These are phyloP conservation scores for Xiphophorus couchianus DNA, from an alignment of 2,113 vertebrate genomes.

Conservation along the genomic window DNA sequence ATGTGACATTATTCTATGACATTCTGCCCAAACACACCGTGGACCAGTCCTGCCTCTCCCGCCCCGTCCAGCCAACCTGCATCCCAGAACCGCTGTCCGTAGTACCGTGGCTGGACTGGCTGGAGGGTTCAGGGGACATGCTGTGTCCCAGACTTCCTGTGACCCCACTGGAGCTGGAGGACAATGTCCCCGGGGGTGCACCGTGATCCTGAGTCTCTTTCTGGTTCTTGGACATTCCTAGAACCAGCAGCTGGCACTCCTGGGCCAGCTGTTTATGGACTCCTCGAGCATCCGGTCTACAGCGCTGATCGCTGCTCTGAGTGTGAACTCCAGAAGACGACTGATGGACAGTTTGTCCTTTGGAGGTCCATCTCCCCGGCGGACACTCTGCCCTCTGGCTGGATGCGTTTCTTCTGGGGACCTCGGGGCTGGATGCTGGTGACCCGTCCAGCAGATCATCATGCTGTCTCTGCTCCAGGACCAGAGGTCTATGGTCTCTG, in stretches of 20 bases:
- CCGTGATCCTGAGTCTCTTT: conserved; percentile 45
- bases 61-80: conserved; percentile 62
- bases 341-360: neutral
- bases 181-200: conserved; percentile 29
- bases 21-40: neutral
- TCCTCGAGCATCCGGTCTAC: conserved; percentile 11
- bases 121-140: conserved; percentile 68
- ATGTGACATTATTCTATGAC: neutral
- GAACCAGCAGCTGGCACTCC: conserved; percentile 9
- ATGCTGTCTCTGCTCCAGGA: conserved; percentile 22
- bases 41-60: neutral
- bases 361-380: conserved; percentile 50
- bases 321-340: neutral
- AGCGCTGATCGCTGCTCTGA: conserved; percentile 11
- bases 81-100: conserved; percentile 54
- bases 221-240: conserved; percentile 5
- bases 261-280: neutral
- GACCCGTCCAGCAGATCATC: conserved; percentile 29
- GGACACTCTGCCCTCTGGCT: conserved; percentile 23
- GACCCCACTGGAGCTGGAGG: conserved; percentile 75
- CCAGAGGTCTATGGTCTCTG: conserved; percentile 26
- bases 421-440: conserved; percentile 43
- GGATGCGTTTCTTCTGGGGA: conserved; percentile 23
- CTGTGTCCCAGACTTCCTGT: conserved; percentile 68
- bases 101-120: conserved; percentile 64